Evolutionary conservation across 2,113 vertebrate genomes (phyloP).

Genomic region (Pica pica): DNA sequence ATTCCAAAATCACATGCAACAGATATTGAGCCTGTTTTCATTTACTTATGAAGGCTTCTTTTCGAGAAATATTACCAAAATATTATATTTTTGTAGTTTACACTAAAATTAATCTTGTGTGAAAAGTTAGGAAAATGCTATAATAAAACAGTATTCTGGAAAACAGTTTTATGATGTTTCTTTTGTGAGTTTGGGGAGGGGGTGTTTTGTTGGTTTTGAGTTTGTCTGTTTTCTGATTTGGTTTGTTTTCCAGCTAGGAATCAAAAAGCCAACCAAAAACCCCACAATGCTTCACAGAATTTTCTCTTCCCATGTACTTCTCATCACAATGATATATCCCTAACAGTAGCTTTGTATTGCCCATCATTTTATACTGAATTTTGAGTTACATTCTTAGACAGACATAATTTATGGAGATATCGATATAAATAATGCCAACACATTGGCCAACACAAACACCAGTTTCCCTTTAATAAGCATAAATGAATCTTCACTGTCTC

Average conservation of each 20-base stretch:
- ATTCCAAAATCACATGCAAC: neutral
- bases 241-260: neutral
- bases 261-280: neutral
- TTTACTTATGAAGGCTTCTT: neutral
- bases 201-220: neutral
- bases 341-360: neutral
- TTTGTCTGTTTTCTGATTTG: neutral
- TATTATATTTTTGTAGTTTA: neutral
- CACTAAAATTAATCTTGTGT: neutral
- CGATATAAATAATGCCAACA: neutral
- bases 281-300: neutral
- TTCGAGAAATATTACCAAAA: neutral
- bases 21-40: neutral
- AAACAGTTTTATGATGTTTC: neutral
- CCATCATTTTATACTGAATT: neutral
- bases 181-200: neutral
- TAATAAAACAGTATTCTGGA: neutral
- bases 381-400: neutral
- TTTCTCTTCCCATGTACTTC: neutral
- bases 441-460: too few relatives aligned
- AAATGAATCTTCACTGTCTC: neutral
- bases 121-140: neutral
- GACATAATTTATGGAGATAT: neutral
- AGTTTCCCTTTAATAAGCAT: neutral
- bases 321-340: neutral